Percentiles rank a stretch among this genome's conserved stretches.
Conservation (phyloP, 2,888 invertebrate species). For the Idaea dimidiata region DNA sequence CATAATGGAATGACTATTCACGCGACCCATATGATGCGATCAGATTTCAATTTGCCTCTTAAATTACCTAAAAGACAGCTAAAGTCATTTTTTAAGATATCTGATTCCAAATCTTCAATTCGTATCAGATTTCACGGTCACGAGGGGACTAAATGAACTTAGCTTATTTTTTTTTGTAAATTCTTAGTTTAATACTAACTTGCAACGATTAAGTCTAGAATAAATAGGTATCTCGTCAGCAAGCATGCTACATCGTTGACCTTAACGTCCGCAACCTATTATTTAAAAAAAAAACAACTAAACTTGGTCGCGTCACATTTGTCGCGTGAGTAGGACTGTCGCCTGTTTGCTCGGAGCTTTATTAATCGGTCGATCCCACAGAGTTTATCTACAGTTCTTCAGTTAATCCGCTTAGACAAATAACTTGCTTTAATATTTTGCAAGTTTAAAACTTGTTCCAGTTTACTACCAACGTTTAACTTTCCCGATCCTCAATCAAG, state of each 20-base stretch:
- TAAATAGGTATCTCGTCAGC: too few species aligned
- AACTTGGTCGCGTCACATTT: neutral
- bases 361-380: neutral
- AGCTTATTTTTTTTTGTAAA: too few species aligned
- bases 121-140: too few species aligned
- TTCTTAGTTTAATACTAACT: too few species aligned
- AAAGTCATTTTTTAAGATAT: too few species aligned
- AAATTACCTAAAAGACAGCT: too few species aligned
- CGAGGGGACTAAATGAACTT: too few species aligned
- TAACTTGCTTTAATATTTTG: neutral
- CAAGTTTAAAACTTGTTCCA: neutral
- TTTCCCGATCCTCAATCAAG: neutral
- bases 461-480: neutral
- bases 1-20: neutral
- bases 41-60: neutral
- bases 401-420: neutral
- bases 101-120: too few species aligned
- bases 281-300: too few species aligned
- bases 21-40: neutral
- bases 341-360: neutral
- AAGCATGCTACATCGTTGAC: too few species aligned
- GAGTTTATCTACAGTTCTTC: neutral
- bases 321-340: neutral
- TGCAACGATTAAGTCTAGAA: too few species aligned
- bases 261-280: too few species aligned